phyloP scores from a whole-genome alignment of 2,797 vertebrate genomes.

The Tragelaphus oryx region DNA sequence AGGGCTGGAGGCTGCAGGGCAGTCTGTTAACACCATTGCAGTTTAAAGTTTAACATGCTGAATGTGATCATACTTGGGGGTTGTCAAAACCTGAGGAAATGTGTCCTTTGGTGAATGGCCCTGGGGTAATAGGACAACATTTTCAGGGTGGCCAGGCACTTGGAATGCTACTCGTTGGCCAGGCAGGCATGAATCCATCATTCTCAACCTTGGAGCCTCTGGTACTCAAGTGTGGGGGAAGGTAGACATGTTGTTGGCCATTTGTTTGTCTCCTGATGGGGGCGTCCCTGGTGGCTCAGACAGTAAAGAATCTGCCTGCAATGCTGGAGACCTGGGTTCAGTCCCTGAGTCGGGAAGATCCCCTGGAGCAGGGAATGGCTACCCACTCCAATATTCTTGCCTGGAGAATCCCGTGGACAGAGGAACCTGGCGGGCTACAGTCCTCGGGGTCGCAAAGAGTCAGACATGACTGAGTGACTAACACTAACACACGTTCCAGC shows the following conservation, averaged over 20 bases:
- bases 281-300: background rate
- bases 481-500: background rate
- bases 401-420: background rate
- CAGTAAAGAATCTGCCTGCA: background rate
- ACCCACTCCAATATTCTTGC: background rate
- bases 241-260: background rate
- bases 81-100: background rate
- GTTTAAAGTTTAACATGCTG: conserved; percentile 2
- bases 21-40: background rate
- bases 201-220: background rate
- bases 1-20: background rate
- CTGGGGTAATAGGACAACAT: background rate
- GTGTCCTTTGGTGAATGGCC: background rate
- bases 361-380: background rate
- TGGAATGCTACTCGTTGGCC: background rate
- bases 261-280: background rate
- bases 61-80: background rate
- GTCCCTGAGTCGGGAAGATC: background rate
- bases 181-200: background rate
- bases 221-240: background rate
- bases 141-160: background rate
- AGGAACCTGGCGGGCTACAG: background rate
- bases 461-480: background rate
- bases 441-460: background rate
- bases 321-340: background rate